Conservation (phyloP, 1,140 invertebrate genomes). For the Carcinoscorpius rotundicauda region DNA sequence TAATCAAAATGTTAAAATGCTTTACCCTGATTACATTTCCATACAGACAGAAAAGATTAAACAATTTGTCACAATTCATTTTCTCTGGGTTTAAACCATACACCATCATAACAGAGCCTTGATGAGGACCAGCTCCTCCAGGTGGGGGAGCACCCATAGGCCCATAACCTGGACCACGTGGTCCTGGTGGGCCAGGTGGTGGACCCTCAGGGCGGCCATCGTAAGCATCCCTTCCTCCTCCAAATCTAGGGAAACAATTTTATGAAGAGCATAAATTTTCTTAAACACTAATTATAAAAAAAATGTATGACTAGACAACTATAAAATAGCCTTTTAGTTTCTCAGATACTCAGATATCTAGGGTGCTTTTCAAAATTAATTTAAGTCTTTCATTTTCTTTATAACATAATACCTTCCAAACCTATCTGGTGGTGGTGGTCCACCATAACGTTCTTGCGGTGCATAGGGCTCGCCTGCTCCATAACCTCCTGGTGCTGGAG, state of each 20-base stretch:
- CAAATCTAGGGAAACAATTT: too few relatives aligned
- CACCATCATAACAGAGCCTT: constrained; percentile 89
- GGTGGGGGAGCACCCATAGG: constrained; percentile 26
- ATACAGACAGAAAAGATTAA: constrained; percentile 97
- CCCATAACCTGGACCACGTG: constrained; percentile 17
- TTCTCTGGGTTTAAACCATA: constrained; percentile 87
- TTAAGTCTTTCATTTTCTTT: too few relatives aligned
- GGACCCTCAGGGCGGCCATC: constrained; percentile 16
- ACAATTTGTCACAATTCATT: constrained; percentile 92
- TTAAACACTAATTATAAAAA: too few relatives aligned
- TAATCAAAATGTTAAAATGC: too few relatives aligned
- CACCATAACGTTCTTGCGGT: constrained; percentile 2
- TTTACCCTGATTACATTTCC: constrained; percentile 93
- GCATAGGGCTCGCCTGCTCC: constrained; percentile 16
- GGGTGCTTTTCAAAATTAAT: too few relatives aligned
- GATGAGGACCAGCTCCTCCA: constrained; percentile 21
- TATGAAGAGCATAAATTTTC: too few relatives aligned
- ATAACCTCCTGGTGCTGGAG: constrained; percentile 3
- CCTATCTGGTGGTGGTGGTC: constrained; percentile 4
- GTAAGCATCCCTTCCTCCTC: constrained; percentile 14
- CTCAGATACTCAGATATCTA: too few relatives aligned
- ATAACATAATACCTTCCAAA: constrained; percentile 15
- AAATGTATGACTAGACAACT: too few relatives aligned
- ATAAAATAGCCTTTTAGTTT: too few relatives aligned
- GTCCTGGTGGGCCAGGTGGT: constrained; percentile 20